phyloP scores from a whole-genome alignment of 2,113 vertebrate species.

The Mustela nigripes region DNA sequence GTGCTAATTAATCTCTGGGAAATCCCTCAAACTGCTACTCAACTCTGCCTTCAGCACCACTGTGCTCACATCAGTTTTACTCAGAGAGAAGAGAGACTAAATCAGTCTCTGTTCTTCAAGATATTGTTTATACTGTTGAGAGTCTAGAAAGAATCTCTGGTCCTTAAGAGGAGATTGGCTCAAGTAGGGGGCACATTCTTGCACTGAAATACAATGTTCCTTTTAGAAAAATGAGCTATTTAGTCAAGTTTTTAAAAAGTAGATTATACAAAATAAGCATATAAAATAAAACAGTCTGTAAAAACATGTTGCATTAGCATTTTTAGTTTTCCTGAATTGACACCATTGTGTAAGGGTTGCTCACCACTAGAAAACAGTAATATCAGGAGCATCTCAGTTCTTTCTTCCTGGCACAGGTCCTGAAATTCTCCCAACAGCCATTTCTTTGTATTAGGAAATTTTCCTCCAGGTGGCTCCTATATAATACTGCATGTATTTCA shows the following conservation, averaged over 20 bases:
- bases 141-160: not conserved
- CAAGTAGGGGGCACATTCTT: not conserved
- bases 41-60: not conserved
- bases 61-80: not conserved
- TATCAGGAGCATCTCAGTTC: not conserved
- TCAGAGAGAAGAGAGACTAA: not conserved
- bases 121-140: not conserved
- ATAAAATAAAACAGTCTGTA: not conserved
- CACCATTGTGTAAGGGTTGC: not conserved
- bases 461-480: not conserved
- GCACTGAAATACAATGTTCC: not conserved
- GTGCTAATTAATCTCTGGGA: not conserved
- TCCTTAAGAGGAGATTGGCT: not conserved
- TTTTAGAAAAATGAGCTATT: not conserved
- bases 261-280: not conserved
- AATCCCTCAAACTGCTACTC: not conserved
- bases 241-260: not conserved
- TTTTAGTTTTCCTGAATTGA: slow-evolving; percentile 1
- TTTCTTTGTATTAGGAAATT: slow-evolving; percentile 2
- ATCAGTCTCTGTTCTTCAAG: not conserved
- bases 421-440: not conserved
- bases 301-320: not conserved
- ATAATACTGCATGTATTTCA: not conserved
- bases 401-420: not conserved
- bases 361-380: not conserved